phyloP scores from a whole-genome alignment of 2,797 vertebrate genomes.

The Hafferia zeledoni region DNA sequence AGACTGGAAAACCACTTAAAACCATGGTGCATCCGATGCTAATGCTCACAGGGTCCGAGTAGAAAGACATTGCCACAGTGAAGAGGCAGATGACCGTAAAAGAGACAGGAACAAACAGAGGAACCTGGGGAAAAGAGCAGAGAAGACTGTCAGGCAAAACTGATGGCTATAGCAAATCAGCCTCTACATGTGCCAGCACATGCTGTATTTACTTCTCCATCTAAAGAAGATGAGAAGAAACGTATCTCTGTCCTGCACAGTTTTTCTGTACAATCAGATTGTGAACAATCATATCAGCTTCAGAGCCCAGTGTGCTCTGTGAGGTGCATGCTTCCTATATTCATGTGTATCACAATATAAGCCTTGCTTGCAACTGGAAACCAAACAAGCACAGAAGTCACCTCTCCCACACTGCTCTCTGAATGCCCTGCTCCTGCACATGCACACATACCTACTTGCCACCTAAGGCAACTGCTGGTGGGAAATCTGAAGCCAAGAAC shows the following conservation, averaged over 20 bases:
- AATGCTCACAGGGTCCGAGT: slow-evolving; percentile 74
- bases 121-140: slow-evolving; percentile 58
- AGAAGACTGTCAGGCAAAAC: neutral
- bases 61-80: slow-evolving; percentile 75
- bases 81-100: slow-evolving; percentile 74
- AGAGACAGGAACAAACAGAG: slow-evolving; percentile 68
- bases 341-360: neutral
- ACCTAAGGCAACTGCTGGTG: neutral
- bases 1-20: slow-evolving; percentile 75
- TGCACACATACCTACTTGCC: neutral
- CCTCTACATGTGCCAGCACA: neutral
- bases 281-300: neutral
- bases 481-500: neutral
- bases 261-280: neutral
- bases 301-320: neutral
- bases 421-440: neutral
- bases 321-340: neutral
- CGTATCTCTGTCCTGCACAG: neutral
- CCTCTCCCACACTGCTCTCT: neutral
- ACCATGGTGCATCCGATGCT: slow-evolving; percentile 71
- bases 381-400: neutral
- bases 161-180: neutral
- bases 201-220: neutral
- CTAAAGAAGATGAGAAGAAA: neutral
- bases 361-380: neutral